Evolutionary conservation across 2,113 vertebrate species (phyloP), one percentile per base, ranked within the genome.

Genomic region (Myiozetetes cayanensis): DNA sequence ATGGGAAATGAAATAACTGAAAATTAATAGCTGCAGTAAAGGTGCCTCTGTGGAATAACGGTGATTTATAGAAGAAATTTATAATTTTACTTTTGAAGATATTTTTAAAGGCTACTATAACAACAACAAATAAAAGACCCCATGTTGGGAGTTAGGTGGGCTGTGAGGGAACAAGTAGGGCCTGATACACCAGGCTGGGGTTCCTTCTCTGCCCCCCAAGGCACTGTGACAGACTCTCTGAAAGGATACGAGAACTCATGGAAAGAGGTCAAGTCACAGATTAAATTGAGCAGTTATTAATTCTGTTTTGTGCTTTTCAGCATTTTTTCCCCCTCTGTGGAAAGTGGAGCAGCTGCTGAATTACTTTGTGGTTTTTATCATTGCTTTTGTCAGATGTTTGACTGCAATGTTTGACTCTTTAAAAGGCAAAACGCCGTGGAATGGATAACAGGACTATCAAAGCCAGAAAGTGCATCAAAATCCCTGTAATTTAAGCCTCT

Each of bases 381-480:
- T 20, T 59, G 49, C 33, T 94, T 93, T 87, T 72, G 39, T 87
- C 70, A 72, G 56, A 50, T 14, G 12, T 68, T 94, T 80, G 74
- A 19, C 18, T 2, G n/a, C n/a, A n/a, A n/a, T n/a, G n/a, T n/a
- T n/a, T n/a, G n/a, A n/a, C n/a, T 63, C 71, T 87, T 78, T 37
- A 87, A 71, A 74, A 75, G 65, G 70, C 5, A 7, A 44, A 94
- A 63, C 53, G n/a, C n/a, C 0, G 2, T n/a, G 10, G 49, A 76
- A 67, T 61, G 35, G 55, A 56, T 72, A 73, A 75, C 10, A 37
- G 39, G 30, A 87, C 39, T 53, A 91, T 37, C 44, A 23, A 79
- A 91, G 43, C 61, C 65, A 81, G 66, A 35, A 93, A 90, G 41
- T 56, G 39, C 46, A 72, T 85, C 67, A 68, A 87, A 91, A 89